Evolutionary conservation across 2,113 vertebrate genomes (phyloP).

Genomic region (Anguilla rostrata): DNA sequence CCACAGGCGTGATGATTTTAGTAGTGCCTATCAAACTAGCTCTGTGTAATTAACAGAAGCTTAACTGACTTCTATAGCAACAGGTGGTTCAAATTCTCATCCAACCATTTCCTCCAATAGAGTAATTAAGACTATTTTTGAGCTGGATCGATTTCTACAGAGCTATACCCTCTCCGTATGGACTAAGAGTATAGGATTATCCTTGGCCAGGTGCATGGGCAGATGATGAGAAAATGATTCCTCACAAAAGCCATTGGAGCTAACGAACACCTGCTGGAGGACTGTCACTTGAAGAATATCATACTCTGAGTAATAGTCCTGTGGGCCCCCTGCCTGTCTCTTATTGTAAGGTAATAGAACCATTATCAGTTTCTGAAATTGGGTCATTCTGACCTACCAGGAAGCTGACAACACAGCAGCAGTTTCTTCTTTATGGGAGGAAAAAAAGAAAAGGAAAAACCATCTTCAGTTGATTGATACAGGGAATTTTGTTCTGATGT

Average conservation of each 20-base stretch:
- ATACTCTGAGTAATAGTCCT: constrained; percentile 6
- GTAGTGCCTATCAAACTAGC: too few species aligned
- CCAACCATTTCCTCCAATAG: background rate
- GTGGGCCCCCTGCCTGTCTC: constrained; percentile 19
- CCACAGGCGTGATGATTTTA: too few species aligned
- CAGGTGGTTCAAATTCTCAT: background rate
- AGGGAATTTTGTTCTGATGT: background rate
- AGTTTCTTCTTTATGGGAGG: background rate
- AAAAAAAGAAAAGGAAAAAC: background rate
- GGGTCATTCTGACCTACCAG: constrained; percentile 38
- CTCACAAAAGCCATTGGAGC: constrained; percentile 11
- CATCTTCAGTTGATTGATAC: background rate
- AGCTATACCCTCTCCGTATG: background rate
- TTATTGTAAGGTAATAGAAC: constrained; percentile 57
- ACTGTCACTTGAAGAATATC: constrained; percentile 16
- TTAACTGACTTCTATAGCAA: too few species aligned
- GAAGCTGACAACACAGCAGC: background rate
- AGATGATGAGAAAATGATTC: background rate
- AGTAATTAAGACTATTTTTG: background rate
- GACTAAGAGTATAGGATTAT: constrained; percentile 1
- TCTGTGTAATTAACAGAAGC: too few species aligned
- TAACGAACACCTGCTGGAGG: background rate
- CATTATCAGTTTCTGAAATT: constrained; percentile 58
- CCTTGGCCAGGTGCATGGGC: background rate
- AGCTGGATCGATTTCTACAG: background rate